Conservation (phyloP, 1,140 invertebrate genomes). For the Matsumurasca onukii region DNA sequence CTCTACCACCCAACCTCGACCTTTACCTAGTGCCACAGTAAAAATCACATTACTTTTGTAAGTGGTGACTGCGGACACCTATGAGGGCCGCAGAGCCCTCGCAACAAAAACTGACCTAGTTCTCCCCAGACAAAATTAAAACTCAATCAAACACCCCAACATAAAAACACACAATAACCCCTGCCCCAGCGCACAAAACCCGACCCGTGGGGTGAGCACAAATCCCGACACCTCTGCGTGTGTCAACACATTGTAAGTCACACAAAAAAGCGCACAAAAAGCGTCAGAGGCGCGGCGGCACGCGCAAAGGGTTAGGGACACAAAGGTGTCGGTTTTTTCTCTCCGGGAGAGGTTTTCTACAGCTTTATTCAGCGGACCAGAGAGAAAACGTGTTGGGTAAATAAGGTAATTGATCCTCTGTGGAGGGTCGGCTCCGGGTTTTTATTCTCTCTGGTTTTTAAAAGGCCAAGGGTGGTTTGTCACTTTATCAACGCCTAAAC, state of each 20-base stretch:
- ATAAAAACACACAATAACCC: no score
- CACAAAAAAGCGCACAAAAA: neutral
- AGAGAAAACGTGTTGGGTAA: constrained; percentile 16
- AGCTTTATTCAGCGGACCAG: constrained; percentile 9
- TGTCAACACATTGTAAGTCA: neutral
- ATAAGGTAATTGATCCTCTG: constrained; percentile 22
- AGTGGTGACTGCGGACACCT: no score
- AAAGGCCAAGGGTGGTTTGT: neutral
- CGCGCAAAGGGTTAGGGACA: neutral
- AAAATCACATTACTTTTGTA: no score
- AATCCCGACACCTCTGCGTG: no score
- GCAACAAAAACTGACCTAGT: no score
- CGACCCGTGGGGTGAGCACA: no score
- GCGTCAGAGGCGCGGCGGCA: neutral
- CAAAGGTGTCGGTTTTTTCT: neutral
- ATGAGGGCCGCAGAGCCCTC: no score
- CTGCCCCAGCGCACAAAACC: no score
- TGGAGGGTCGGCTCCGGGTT: neutral
- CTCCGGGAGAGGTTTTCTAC: neutral
- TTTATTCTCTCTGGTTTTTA: constrained; percentile 10
- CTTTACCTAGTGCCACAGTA: no score
- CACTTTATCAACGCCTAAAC: constrained; percentile 20
- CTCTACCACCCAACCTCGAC: no score
- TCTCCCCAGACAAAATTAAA: no score
- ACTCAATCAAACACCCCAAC: no score